phyloP scores from a whole-genome alignment of 2,888 invertebrate species.

The Arrhopalites spinosus region DNA sequence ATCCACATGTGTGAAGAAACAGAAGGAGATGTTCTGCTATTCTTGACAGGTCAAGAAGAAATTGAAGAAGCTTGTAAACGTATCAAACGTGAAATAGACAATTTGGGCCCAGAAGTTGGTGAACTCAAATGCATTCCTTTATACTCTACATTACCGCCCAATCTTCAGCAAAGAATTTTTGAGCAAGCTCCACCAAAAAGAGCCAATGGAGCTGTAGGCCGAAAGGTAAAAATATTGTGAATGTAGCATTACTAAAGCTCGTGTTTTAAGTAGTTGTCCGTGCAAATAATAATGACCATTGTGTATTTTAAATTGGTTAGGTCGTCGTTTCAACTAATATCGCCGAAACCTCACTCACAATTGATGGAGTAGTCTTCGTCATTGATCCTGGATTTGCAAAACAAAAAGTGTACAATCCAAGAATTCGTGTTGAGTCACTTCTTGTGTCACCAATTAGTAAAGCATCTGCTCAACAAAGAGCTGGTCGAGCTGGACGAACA shows the following conservation, averaged over 20 bases:
- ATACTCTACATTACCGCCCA: slow-evolving; percentile 97
- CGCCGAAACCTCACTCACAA: slow-evolving; percentile 97
- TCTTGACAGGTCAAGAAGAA: slow-evolving; percentile 84
- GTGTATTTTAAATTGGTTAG: slow-evolving; percentile 35
- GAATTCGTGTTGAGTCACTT: slow-evolving; percentile 92
- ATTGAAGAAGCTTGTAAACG: slow-evolving; percentile 99
- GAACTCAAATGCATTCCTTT: slow-evolving; percentile 97
- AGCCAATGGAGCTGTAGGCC: slow-evolving; percentile 83
- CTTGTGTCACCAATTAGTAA: slow-evolving; percentile 79
- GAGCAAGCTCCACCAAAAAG: slow-evolving; percentile 89
- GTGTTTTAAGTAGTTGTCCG: not conserved
- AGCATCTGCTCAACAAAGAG: slow-evolving; percentile 84
- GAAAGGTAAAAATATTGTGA: slow-evolving; percentile 65
- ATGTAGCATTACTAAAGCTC: not conserved
- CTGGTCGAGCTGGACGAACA: slow-evolving; percentile 97
- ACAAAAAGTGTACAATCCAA: slow-evolving; percentile 92
- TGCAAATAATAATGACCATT: too few species aligned
- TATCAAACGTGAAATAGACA: slow-evolving; percentile 93
- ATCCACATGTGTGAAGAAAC: slow-evolving; percentile 96
- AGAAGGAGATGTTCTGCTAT: slow-evolving; percentile 88
- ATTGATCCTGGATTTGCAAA: slow-evolving; percentile 99
- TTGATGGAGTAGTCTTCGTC: slow-evolving; percentile 99
- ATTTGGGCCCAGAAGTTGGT: slow-evolving; percentile 94
- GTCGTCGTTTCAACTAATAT: slow-evolving; percentile 98
- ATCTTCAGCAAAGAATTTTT: slow-evolving; percentile 95